Evolutionary conservation across 2,113 vertebrate species (phyloP), one percentile per base, ranked within the genome.

Genomic region (Corapipo altera): DNA sequence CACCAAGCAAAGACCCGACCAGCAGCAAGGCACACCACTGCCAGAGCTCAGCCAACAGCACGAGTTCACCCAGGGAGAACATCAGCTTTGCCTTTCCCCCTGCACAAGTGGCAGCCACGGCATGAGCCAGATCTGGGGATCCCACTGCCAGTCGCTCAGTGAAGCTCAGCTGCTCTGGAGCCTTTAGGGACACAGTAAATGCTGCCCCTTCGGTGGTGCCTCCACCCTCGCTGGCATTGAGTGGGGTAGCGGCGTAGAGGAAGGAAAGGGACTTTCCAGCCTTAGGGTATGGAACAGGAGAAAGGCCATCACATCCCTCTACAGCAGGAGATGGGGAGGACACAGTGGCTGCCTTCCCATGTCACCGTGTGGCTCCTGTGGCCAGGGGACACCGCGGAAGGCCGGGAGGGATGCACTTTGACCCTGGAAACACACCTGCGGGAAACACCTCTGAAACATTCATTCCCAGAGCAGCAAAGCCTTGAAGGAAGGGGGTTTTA

Each of bases 401-500:
- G 82, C 93, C 3, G 2, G 70, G 43, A 93, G 52, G 44, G 59
- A 71, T 15, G 95, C 96, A 97, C 95, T 96, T 95, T 96, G 95
- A 96, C 96, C 95, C 95, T 95, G 90, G 85, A 95, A 97, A 97
- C 90, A 86, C 90, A 86, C 85, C 88, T 28, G 14, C 35, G 0
- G 43, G 39, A 89, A 69, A 59, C n/a, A 90, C 90, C 94, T 91
- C 85, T 93, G 94, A 81, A 85, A 96, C 75, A 39, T 26, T 88
- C 35, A 10, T 76, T 67, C 89, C 89, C 87, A 61, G 70, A 91
- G 75, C 67, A 32, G 55, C 13, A 6, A 81, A 90, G 78, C 85
- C 82, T 71, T 23, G 19, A 73, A 80, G 48, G 67, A 78, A 49
- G 37, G 41, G 62, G 39, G 30, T 17, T n/a, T 46, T 64, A 74